Evolutionary conservation across 2,888 invertebrate genomes (phyloP), one percentile per base, ranked within the genome.

Genomic region (Cerastis leucographa): DNA sequence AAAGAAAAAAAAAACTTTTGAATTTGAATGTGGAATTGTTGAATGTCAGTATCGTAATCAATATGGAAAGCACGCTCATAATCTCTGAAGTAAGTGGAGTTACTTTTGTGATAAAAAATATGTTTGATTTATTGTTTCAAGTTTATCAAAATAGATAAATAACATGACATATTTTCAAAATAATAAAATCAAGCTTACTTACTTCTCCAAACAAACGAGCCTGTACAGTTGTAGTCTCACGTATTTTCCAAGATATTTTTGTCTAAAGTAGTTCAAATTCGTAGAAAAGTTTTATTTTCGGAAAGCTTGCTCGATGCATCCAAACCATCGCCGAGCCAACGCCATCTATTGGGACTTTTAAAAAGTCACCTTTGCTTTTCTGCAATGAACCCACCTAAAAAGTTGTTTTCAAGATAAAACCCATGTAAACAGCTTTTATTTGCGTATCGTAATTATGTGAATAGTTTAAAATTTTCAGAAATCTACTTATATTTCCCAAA

Each of bases 281-380:
- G 6, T 19, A 12, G 0, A 46, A 0, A 17, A 22, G 14, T 46
- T 72, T n/a, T 29, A 25, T 46, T 59, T n/a, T 19, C 19, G 14
- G 2, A 2, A 44, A 56, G 14, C 22, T 1, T 56, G 35, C 42
- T 75, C 7, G 40, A 35, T 40, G 59, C 71, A 62, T 65, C 19
- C 71, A 25, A 12, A 83, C 72, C 0, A 66, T 49, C n/a, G n/a
- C 11, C 54, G n/a, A 54, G n/a, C 54, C 70, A 70, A 49, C 78
- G 83, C 83, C 83, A 84, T 84, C 83, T 84, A 74, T 46, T 46
- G 62, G 14, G 2, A 8, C 2, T 54, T 70, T n/a, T 17, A 9
- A 46, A 4, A 22, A 40, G 14, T 42, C 19, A 7, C 2, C 0
- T 7, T 35, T 7, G 9, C 9, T 70, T 29, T 40, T 35, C 14